Evolutionary conservation across 2,113 vertebrate species (phyloP), one percentile per base, ranked within the genome.

Genomic region (Hyperopisus bebe): DNA sequence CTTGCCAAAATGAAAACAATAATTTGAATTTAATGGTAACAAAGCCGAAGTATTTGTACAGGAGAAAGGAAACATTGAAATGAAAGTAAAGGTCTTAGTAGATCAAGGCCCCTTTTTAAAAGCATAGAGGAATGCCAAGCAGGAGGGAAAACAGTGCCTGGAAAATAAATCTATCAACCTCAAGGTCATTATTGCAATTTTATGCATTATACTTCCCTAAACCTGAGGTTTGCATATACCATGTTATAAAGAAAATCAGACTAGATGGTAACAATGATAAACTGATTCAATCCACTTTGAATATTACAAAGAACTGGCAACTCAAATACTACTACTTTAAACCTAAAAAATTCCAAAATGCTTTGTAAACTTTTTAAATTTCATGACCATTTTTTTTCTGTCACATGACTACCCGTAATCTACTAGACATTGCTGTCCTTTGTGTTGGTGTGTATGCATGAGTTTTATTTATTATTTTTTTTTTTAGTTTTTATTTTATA

Each of bases 401-500:
- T 96, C 96, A 95, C 96, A 95, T 96, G 96, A 97, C 97, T 98
- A 99, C 98, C 98, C 97, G 97, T 98, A 98, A 97, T 98, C 97
- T 98, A 98, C 94, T 95, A 96, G 96, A 97, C 96, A 95, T 94
- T 92, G 93, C 91, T 97, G 97, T 95, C 97, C 96, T 96, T 94
- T 91, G 82, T 92, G 91, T 95, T 92, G 92, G 91, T 87, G 44
- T 93, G 86, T 94, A 88, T 90, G 80, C 88, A 82, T 87, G 93
- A 93, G 90, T 91, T 62, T n/a, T 8, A 62, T 8, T 15, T 70
- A 13, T 70, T n/a, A 10, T 10, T 11, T 35, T 5, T 27, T 74
- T 74, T 74, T 74, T 74, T 70, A 35, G n/a, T 15, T 74, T 74
- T 74, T 39, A 15, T 19, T 42, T 84, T 44, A 44, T 44, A 27